phyloP scores from a whole-genome alignment of 2,888 invertebrate species.

The Hirtodrosophila histrioides region DNA sequence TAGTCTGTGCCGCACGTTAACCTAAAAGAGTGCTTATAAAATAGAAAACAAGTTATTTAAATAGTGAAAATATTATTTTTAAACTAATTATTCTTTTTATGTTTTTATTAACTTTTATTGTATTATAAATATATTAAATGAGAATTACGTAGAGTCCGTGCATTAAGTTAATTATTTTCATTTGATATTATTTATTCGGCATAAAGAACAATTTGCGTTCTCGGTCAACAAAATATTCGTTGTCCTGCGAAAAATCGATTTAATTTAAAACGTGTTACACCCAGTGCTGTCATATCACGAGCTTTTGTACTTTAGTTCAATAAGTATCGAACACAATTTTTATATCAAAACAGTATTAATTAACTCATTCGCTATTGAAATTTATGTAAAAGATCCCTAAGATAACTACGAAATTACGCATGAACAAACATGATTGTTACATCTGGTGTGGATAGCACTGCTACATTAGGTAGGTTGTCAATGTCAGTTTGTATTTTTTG shows the following conservation, averaged over 20 bases:
- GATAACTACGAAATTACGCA: conserved; percentile 44
- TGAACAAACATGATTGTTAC: conserved; percentile 84
- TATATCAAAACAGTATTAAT: conserved; percentile 10
- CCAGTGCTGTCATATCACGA: conserved; percentile 51
- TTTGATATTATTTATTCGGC: neutral
- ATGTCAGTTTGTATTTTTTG: conserved; percentile 26
- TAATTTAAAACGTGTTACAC: conserved; percentile 48
- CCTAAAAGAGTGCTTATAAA: neutral
- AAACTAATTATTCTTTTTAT: neutral
- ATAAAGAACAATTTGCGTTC: conserved; percentile 1
- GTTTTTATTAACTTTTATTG: neutral
- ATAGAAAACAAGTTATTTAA: neutral
- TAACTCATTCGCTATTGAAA: conserved; percentile 8
- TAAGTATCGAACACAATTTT: conserved; percentile 31
- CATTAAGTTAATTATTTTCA: neutral
- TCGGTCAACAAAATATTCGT: conserved; percentile 55
- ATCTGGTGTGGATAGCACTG: conserved; percentile 84
- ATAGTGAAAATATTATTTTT: neutral
- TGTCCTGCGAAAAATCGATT: conserved; percentile 77
- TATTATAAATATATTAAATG: conserved; percentile 2
- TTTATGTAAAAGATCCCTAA: conserved; percentile 22
- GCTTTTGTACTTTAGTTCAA: conserved; percentile 52
- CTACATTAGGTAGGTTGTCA: conserved; percentile 82
- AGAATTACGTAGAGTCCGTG: neutral
- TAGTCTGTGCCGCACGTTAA: conserved; percentile 28